A percentile compares a stretch with the other conserved stretches of the same genome.
These are phyloP conservation scores for Nomada ferruginata DNA, from an alignment of 2,888 invertebrate species.

Conservation along the genomic window DNA sequence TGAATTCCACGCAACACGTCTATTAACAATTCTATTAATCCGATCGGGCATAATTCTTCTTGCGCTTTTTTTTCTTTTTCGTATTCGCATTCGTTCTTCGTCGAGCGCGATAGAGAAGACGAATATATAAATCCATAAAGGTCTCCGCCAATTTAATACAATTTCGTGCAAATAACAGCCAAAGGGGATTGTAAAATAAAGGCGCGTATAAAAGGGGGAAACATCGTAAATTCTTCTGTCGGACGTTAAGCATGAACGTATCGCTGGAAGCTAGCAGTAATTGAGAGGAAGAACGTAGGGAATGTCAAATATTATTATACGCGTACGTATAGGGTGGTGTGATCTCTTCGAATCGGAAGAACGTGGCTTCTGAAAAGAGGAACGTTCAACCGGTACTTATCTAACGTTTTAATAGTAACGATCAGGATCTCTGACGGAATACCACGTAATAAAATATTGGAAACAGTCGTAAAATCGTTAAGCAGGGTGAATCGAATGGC, in stretches of 20 bases:
- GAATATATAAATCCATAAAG: not conserved
- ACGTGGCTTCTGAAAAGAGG: not conserved
- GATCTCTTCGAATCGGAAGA: not conserved
- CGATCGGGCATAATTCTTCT: slow-evolving; percentile 24
- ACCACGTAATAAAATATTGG: slow-evolving; percentile 14
- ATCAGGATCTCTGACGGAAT: not conserved
- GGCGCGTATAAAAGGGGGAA: not conserved
- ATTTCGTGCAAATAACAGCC: slow-evolving; percentile 17
- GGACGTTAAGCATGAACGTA: slow-evolving; percentile 41
- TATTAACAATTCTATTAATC: slow-evolving; percentile 38
- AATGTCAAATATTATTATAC: slow-evolving; percentile 28
- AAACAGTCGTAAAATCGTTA: slow-evolving; percentile 37
- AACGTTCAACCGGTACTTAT: slow-evolving; percentile 7
- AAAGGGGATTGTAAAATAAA: not conserved
- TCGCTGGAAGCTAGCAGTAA: slow-evolving; percentile 26
- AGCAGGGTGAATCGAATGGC: slow-evolving; percentile 24
- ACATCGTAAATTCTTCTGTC: slow-evolving; percentile 46
- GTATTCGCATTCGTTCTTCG: not conserved
- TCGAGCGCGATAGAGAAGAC: not conserved
- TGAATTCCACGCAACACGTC: slow-evolving; percentile 14
- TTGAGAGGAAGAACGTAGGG: slow-evolving; percentile 8
- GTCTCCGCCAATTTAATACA: slow-evolving; percentile 34
- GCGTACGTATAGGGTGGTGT: not conserved
- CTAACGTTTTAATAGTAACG: slow-evolving; percentile 13
- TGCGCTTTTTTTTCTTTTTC: not conserved